Evolutionary conservation across 1,140 invertebrate species (phyloP).

Genomic region (Drosophila willistoni): DNA sequence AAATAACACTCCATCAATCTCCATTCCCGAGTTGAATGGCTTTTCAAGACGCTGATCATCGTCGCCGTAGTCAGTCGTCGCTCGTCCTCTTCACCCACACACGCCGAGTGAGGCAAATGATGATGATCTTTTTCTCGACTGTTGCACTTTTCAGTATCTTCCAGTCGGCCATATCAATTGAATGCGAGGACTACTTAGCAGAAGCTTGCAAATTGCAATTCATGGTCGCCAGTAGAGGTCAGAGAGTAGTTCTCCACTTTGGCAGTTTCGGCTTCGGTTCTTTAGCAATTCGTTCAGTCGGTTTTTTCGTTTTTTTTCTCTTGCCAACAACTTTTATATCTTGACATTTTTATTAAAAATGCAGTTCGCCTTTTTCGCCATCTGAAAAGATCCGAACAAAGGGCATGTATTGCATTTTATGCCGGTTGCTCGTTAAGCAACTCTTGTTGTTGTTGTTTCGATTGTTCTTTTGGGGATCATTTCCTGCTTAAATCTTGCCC

Average conservation of each 20-base stretch:
- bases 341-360: constrained; percentile 63
- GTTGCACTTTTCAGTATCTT: constrained; percentile 5
- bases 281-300: neutral
- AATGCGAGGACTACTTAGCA: constrained; percentile 31
- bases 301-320: neutral
- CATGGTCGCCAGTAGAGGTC: constrained; percentile 40
- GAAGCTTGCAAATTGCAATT: constrained; percentile 51
- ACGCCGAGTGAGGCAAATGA: neutral
- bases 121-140: constrained; percentile 13
- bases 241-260: neutral
- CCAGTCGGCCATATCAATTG: constrained; percentile 34
- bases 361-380: constrained; percentile 4
- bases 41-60: constrained; percentile 17
- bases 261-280: neutral
- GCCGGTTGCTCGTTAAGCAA: constrained; percentile 46
- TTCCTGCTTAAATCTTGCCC: constrained; percentile 21
- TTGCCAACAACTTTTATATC: constrained; percentile 25
- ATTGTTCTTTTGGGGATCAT: constrained; percentile 19
- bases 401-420: constrained; percentile 41
- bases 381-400: constrained; percentile 30
- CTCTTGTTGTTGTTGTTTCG: constrained; percentile 42
- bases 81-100: constrained; percentile 7
- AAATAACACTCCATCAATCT: constrained; percentile 36
- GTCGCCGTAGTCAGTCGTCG: too few species aligned
- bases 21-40: constrained; percentile 11